Percentiles rank a stretch among this genome's conserved stretches.
Evolutionary conservation across 2,797 vertebrate species (phyloP).

Genomic region (Rallus crepitans): DNA sequence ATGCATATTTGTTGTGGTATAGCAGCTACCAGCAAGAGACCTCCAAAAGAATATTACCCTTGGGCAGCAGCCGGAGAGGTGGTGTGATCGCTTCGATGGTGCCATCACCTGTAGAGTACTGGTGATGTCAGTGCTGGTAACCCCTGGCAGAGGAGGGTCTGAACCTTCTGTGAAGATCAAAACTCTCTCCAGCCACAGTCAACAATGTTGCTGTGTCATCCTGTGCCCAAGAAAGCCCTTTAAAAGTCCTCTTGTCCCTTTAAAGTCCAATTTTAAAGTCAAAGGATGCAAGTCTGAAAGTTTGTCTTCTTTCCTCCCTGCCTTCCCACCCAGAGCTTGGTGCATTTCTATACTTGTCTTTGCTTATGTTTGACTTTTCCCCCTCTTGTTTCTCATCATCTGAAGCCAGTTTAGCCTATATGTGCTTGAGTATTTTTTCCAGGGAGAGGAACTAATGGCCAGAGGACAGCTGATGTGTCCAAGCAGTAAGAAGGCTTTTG

Average conservation of each 20-base stretch:
- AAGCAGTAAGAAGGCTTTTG: neutral
- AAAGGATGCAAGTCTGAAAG: neutral
- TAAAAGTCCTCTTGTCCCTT: neutral
- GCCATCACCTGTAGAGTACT: neutral
- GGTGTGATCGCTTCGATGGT: neutral
- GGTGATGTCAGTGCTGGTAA: neutral
- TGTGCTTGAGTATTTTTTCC: neutral
- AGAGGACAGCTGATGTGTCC: neutral
- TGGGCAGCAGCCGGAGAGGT: neutral
- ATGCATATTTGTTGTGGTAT: neutral
- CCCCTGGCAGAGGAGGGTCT: rapidly evolving
- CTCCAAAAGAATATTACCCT: neutral
- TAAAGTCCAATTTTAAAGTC: neutral
- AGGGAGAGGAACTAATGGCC: neutral
- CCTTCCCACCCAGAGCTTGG: rapidly evolving
- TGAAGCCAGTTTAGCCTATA: neutral
- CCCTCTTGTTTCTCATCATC: neutral
- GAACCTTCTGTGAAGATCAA: neutral
- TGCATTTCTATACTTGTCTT: neutral
- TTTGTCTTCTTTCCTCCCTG: neutral
- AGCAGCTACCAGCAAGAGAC: neutral
- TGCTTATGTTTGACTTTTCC: neutral
- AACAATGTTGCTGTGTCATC: rapidly evolving
- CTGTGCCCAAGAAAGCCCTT: neutral
- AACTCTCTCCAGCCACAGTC: neutral